Percentiles rank a stretch among this genome's conserved stretches.
Evolutionary conservation across 2,888 invertebrate species (phyloP).

Genomic region (Rhaphigaster nebulosa): DNA sequence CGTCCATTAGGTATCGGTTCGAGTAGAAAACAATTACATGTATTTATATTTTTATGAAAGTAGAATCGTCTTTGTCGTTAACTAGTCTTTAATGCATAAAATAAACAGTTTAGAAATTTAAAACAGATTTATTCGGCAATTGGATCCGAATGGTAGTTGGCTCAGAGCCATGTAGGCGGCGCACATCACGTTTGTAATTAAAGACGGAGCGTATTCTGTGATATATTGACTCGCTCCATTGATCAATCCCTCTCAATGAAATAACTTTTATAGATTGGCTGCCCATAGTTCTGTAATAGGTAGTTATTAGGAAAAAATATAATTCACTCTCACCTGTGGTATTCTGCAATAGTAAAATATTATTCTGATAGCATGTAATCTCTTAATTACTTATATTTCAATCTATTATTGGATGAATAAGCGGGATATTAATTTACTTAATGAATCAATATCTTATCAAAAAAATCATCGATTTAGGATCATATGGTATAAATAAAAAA

Average conservation of each 20-base stretch:
- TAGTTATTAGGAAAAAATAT: neutral
- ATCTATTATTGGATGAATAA: neutral
- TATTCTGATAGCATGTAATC: neutral
- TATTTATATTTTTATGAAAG: no score
- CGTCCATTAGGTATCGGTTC: no score
- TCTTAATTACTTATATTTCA: neutral
- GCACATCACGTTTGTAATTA: slow-evolving; percentile 40
- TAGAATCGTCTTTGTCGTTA: neutral
- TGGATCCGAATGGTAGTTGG: neutral
- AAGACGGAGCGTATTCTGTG: neutral
- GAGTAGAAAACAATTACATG: no score
- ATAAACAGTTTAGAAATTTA: neutral
- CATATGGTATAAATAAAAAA: no score
- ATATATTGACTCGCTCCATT: neutral
- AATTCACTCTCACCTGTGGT: neutral
- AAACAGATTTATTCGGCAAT: neutral
- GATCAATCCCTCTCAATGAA: neutral
- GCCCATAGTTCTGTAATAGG: neutral
- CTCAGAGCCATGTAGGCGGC: neutral
- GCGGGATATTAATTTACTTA: neutral
- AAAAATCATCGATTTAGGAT: no score
- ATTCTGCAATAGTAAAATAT: neutral
- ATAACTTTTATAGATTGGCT: neutral
- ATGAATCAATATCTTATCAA: neutral
- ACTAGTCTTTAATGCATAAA: neutral